phyloP scores from a whole-genome alignment of 2,113 vertebrate genomes.

The Sphaerodactylus townsendi region DNA sequence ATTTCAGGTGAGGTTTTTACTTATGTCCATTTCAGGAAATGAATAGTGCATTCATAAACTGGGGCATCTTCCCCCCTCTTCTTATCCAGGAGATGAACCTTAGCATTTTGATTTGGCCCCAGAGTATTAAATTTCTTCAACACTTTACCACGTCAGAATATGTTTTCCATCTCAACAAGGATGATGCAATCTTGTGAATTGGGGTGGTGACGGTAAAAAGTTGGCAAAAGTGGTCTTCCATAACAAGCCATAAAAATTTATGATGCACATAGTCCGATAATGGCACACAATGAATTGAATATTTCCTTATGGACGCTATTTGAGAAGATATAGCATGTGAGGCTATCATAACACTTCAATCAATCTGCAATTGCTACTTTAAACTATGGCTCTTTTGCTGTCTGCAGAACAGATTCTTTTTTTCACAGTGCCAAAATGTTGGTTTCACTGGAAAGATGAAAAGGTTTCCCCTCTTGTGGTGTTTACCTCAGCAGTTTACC shows the following conservation, averaged over 20 bases:
- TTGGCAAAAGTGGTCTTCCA: constrained; percentile 76
- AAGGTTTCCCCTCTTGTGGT: constrained; percentile 41
- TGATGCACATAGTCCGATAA: constrained; percentile 77
- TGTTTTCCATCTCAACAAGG: constrained; percentile 79
- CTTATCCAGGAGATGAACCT: constrained; percentile 79
- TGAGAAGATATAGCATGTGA: constrained; percentile 75
- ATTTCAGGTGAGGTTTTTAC: constrained; percentile 77
- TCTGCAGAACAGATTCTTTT: constrained; percentile 67
- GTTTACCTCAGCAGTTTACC: constrained; percentile 38
- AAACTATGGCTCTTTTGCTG: constrained; percentile 74
- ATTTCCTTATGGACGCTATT: constrained; percentile 76
- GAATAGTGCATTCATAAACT: constrained; percentile 82
- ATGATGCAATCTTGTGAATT: constrained; percentile 77
- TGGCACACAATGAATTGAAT: constrained; percentile 77
- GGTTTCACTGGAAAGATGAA: constrained; percentile 62
- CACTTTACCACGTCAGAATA: constrained; percentile 81
- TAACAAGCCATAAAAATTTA: constrained; percentile 82
- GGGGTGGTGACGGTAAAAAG: constrained; percentile 51
- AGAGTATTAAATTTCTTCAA: constrained; percentile 80
- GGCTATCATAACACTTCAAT: constrained; percentile 74
- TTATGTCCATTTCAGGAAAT: constrained; percentile 81
- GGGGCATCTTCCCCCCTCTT: constrained; percentile 25
- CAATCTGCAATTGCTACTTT: constrained; percentile 66
- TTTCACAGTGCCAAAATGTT: constrained; percentile 69
- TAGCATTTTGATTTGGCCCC: constrained; percentile 79